Conservation (phyloP, 2,797 vertebrate genomes). For the Erpetoichthys calabaricus region DNA sequence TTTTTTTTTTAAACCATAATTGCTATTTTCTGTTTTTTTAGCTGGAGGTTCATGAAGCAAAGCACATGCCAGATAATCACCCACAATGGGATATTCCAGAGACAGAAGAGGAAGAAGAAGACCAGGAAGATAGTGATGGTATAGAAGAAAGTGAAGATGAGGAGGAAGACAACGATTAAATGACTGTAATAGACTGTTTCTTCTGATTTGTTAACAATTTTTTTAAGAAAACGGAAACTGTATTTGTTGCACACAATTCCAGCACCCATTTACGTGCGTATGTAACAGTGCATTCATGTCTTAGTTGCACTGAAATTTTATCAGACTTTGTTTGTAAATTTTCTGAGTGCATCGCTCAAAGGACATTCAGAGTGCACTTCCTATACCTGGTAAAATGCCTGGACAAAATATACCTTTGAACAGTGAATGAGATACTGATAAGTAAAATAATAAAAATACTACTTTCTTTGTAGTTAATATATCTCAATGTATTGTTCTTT, state of each 20-base stretch:
- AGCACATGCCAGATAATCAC: constrained; percentile 91
- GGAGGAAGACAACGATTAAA: constrained; percentile 78
- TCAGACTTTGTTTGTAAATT: not conserved
- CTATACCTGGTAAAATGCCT: not conserved
- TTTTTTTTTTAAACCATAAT: too few relatives aligned
- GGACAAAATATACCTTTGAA: too few relatives aligned
- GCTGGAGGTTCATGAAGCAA: constrained; percentile 97
- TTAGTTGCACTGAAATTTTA: not conserved
- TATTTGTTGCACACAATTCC: constrained; percentile 30
- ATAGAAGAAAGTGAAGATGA: constrained; percentile 97
- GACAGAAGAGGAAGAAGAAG: constrained; percentile 91
- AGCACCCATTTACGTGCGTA: not conserved
- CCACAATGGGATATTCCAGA: constrained; percentile 93
- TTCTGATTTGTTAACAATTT: not conserved
- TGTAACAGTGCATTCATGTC: not conserved
- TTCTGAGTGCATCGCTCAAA: not conserved
- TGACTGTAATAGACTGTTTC: constrained; percentile 12
- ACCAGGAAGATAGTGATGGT: constrained; percentile 95
- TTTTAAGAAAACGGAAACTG: constrained; percentile 16
- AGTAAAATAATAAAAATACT: too few relatives aligned
- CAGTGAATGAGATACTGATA: too few relatives aligned
- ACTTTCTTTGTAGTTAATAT: too few relatives aligned
- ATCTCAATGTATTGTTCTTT: too few relatives aligned
- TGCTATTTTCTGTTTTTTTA: constrained; percentile 23
- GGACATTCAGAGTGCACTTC: not conserved